Evolutionary conservation across 2,888 invertebrate species (phyloP).

Genomic region (Oscheius sp.): DNA sequence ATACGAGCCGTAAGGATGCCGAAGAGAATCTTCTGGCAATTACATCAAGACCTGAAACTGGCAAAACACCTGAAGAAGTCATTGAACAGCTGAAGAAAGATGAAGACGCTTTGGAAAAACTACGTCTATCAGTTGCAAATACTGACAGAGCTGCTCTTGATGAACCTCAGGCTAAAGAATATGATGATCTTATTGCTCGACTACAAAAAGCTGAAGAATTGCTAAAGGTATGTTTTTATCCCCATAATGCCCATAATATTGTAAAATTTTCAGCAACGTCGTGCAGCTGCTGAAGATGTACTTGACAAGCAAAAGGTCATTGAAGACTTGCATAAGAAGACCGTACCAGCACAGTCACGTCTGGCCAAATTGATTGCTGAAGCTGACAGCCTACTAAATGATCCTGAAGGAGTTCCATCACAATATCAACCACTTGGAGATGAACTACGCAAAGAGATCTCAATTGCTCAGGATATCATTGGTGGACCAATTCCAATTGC

Average conservation of each 20-base stretch:
- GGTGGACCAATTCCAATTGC: conserved; percentile 33
- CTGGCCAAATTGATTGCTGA: conserved; percentile 52
- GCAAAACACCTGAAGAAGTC: conserved; percentile 42
- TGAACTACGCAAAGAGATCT: conserved; percentile 43
- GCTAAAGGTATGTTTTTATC: conserved; percentile 40
- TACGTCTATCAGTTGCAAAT: conserved; percentile 41
- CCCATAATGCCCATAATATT: background rate
- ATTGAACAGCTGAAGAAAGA: conserved; percentile 45
- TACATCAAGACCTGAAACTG: conserved; percentile 34
- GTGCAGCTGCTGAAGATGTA: conserved; percentile 47
- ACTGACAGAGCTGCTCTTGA: conserved; percentile 46
- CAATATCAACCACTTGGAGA: conserved; percentile 48
- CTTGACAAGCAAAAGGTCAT: conserved; percentile 45
- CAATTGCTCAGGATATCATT: conserved; percentile 39
- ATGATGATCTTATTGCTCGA: conserved; percentile 50
- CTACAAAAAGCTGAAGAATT: conserved; percentile 49
- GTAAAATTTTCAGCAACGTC: conserved; percentile 45
- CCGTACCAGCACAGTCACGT: conserved; percentile 39
- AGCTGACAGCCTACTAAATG: conserved; percentile 45
- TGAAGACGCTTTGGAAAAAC: conserved; percentile 41
- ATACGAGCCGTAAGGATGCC: conserved; percentile 53
- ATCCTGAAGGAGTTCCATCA: conserved; percentile 54
- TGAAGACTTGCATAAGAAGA: conserved; percentile 44
- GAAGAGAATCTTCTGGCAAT: conserved; percentile 52
- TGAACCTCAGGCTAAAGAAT: conserved; percentile 47